Percentiles rank a stretch among this genome's conserved stretches.
phyloP scores from a whole-genome alignment of 2,888 invertebrate species.

The Archaeoteleia sp. region DNA sequence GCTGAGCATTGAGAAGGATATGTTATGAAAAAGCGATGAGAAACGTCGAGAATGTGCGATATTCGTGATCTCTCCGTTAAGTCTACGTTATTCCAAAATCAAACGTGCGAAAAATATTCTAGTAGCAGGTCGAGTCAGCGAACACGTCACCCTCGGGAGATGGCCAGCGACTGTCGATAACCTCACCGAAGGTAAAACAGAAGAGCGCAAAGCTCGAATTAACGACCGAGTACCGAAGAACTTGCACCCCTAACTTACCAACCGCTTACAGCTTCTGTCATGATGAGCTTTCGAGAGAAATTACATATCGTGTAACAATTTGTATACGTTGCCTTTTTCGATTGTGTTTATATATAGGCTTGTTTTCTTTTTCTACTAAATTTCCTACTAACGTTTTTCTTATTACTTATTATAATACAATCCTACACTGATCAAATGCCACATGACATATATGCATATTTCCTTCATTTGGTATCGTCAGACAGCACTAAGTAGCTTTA shows the following conservation, averaged over 20 bases:
- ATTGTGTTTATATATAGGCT: slow-evolving; percentile 62
- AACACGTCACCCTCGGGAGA: slow-evolving; percentile 72
- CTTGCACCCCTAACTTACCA: slow-evolving; percentile 71
- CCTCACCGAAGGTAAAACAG: slow-evolving; percentile 76
- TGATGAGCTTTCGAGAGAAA: slow-evolving; percentile 51
- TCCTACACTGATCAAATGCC: slow-evolving; percentile 12
- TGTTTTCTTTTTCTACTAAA: slow-evolving; percentile 55
- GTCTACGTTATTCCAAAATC: slow-evolving; percentile 54
- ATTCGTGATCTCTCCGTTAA: background rate
- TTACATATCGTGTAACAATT: slow-evolving; percentile 38
- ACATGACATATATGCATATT: slow-evolving; percentile 14
- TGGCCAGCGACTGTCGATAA: slow-evolving; percentile 76
- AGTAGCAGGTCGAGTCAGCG: slow-evolving; percentile 74
- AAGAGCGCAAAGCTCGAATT: slow-evolving; percentile 48
- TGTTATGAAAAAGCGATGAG: background rate
- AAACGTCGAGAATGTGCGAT: background rate
- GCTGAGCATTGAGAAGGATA: background rate
- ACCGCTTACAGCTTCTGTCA: slow-evolving; percentile 67
- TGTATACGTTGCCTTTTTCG: slow-evolving; percentile 30
- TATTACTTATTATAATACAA: slow-evolving; percentile 10
- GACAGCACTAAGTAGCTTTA: slow-evolving; percentile 31
- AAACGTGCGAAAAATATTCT: slow-evolving; percentile 69
- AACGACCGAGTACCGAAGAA: slow-evolving; percentile 60
- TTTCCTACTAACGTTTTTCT: slow-evolving; percentile 9
- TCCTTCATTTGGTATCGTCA: slow-evolving; percentile 11